These are phyloP conservation scores for Coranthus polyacanthus DNA, from an alignment of 2,797 vertebrate species.

Conservation along the genomic window DNA sequence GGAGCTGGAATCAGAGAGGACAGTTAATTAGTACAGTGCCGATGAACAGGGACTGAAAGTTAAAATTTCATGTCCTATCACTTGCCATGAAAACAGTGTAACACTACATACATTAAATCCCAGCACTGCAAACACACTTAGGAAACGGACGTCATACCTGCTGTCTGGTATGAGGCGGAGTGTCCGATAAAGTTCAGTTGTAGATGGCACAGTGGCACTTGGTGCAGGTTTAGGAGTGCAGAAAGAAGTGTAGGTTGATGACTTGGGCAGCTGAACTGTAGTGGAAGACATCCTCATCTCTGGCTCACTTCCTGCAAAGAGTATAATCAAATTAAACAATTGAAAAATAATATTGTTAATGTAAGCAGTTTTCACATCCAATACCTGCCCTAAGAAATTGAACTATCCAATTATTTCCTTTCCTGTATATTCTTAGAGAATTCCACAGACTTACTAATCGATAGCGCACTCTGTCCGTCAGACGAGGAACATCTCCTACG, in stretches of 20 bases:
- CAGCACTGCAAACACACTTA: neutral
- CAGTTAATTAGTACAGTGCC: neutral
- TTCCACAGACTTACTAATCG: constrained; percentile 75
- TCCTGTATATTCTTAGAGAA: neutral
- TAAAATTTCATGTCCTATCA: neutral
- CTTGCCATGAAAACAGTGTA: neutral
- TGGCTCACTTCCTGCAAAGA: constrained; percentile 80
- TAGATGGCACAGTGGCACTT: constrained; percentile 72
- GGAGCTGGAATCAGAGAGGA: constrained; percentile 53
- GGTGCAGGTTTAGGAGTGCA: constrained; percentile 76
- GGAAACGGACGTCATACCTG: constrained; percentile 69
- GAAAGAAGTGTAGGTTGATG: constrained; percentile 63
- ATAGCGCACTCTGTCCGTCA: constrained; percentile 81
- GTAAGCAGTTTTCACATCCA: neutral
- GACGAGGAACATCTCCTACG: constrained; percentile 78
- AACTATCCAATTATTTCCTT: no score
- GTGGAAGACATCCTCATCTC: constrained; percentile 75
- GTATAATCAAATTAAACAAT: neutral
- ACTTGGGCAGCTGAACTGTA: constrained; percentile 59
- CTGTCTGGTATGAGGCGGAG: constrained; percentile 80
- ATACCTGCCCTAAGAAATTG: no score
- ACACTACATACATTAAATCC: neutral
- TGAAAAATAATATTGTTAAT: neutral
- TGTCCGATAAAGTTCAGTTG: constrained; percentile 82
- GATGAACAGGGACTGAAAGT: neutral